Conservation (phyloP, 2,888 invertebrate genomes). For the Aleiodes alternator region DNA sequence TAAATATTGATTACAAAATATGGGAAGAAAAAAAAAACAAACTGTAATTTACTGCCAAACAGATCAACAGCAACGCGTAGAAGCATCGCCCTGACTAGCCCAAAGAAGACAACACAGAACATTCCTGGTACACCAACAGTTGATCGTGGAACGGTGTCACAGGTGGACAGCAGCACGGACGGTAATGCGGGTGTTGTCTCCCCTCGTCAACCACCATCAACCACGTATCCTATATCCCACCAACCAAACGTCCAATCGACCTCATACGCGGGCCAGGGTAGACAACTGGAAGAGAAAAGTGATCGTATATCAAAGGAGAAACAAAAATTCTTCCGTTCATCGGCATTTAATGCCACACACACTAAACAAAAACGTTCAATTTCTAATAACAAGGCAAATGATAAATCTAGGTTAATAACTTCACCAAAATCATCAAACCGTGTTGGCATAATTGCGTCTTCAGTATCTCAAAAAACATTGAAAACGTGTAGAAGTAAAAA, state of each 20-base stretch:
- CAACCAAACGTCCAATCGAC: constrained; percentile 56
- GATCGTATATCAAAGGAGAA: constrained; percentile 91
- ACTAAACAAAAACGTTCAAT: constrained; percentile 65
- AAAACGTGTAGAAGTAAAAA: not conserved
- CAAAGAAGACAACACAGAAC: constrained; percentile 48
- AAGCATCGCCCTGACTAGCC: constrained; percentile 49
- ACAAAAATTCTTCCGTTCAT: constrained; percentile 89
- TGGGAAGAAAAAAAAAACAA: not conserved
- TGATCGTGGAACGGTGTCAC: constrained; percentile 64
- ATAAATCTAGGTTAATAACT: constrained; percentile 47
- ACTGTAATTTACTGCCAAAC: constrained; percentile 29
- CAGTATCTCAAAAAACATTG: not conserved
- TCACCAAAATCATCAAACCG: constrained; percentile 21
- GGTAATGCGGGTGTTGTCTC: constrained; percentile 77
- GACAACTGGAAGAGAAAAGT: constrained; percentile 79
- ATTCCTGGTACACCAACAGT: constrained; percentile 33
- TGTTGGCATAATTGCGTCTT: not conserved
- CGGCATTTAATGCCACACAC: constrained; percentile 84
- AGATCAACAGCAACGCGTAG: constrained; percentile 71
- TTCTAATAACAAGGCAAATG: constrained; percentile 41
- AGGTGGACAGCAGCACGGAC: constrained; percentile 76
- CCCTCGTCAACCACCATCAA: constrained; percentile 73
- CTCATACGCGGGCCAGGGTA: constrained; percentile 75
- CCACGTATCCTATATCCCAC: constrained; percentile 62
- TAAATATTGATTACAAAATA: not conserved